Evolutionary conservation across 2,888 invertebrate genomes (phyloP).

Genomic region (Saturnia japonica): DNA sequence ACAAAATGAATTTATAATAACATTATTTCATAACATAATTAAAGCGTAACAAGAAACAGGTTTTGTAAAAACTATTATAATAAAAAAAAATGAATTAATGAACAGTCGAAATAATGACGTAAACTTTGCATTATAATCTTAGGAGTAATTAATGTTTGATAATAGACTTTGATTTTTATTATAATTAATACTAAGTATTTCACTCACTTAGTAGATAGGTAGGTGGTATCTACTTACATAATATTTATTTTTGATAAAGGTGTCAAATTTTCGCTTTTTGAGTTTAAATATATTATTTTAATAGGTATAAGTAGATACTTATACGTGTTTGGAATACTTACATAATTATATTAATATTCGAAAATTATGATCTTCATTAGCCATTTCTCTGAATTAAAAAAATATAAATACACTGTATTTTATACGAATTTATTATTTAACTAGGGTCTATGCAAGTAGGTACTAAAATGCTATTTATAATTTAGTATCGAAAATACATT

Average conservation of each 20-base stretch:
- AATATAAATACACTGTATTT: background rate
- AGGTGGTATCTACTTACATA: background rate
- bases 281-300: background rate
- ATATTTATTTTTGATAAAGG: background rate
- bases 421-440: background rate
- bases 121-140: background rate
- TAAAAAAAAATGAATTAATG: background rate
- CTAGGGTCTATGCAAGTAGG: background rate
- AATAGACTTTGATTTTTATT: background rate
- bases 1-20: slow-evolving; percentile 3
- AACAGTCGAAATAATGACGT: background rate
- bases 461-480: slow-evolving; percentile 1
- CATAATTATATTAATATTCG: too few relatives aligned
- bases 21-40: background rate
- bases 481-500: background rate
- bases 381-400: too few relatives aligned
- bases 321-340: too few relatives aligned
- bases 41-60: background rate
- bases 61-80: background rate
- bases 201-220: background rate
- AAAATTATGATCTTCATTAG: too few relatives aligned
- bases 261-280: background rate
- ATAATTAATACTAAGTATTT: background rate
- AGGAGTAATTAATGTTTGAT: background rate
- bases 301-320: background rate